Evolutionary conservation across 2,888 invertebrate genomes (phyloP), one percentile per base, ranked within the genome.

Genomic region (Apamea crenata): DNA sequence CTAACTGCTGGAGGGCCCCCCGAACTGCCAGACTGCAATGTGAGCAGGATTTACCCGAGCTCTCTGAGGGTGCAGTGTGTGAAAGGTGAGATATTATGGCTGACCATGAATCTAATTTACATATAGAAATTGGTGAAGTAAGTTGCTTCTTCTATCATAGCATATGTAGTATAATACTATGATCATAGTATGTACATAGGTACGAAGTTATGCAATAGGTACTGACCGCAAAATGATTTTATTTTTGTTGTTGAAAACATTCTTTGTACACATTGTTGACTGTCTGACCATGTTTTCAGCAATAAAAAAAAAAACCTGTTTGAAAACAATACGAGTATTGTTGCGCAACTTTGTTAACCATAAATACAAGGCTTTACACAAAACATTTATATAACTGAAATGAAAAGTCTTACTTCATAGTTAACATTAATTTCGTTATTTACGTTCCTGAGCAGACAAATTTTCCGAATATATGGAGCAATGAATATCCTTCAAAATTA

Each of bases 1-100:
- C 88, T 96, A 0, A 86, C 91, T 0, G 80, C 85, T 0, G 95
- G 95, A 0, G 94, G 96, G 0, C 90, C 94, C 0, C 96, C 96
- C 0, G 86, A 86, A 0, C 56, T 92, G 0, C 96, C 96, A 0
- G 88, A 92, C 1, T 96, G 96, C 71, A 88, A 89, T 0, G 87
- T 94, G 0, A 75, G 91, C 5, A 85, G 91, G 14, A 88, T 93
- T 0, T 91, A 91, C 56, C 92, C 93, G 0, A 88, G 89, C 16
- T 83, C 91, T 1, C 70, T 94, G 4, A 90, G 90, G 10, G 91
- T 94, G 0, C 92, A 93, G 61, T 96, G 96, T 74, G 91, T 93
- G 65, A 94, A 94, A 94, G 94, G 96, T 94, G n/a, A 61, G 50
- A n/a, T n/a, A 18, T n/a, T 12, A 53, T 53, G n/a, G 10, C 56